Evolutionary conservation across 2,888 invertebrate species (phyloP).

Genomic region (Cheiracanthium punctorium): DNA sequence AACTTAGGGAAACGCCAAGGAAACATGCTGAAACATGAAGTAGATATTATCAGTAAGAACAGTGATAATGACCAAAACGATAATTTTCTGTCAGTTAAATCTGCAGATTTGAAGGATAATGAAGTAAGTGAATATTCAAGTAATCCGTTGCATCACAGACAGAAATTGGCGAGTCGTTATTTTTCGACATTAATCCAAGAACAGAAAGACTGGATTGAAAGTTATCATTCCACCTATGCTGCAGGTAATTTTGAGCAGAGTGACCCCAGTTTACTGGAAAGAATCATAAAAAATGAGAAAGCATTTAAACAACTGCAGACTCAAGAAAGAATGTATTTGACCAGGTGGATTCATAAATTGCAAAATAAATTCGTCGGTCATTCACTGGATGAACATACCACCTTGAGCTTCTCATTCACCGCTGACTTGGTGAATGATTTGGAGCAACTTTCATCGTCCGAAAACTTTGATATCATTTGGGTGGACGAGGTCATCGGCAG

Average conservation of each 20-base stretch:
- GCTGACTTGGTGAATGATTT: neutral
- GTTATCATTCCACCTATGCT: neutral
- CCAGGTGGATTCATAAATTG: neutral
- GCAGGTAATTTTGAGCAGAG: too few species aligned
- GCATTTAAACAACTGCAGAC: neutral
- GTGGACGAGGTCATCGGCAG: slow-evolving; percentile 28
- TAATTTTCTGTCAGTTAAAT: too few species aligned
- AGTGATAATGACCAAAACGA: too few species aligned
- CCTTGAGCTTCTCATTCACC: slow-evolving; percentile 17
- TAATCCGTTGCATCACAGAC: neutral
- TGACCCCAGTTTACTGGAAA: too few species aligned
- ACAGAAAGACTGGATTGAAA: neutral
- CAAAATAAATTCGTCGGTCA: neutral
- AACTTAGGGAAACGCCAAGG: too few species aligned
- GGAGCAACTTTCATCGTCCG: slow-evolving; percentile 8
- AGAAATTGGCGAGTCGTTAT: neutral
- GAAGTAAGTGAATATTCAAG: too few species aligned
- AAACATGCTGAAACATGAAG: too few species aligned
- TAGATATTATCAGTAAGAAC: too few species aligned
- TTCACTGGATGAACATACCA: neutral
- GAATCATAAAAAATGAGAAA: neutral
- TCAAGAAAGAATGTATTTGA: neutral
- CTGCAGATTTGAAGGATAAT: too few species aligned
- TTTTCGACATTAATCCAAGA: neutral
- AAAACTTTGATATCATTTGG: slow-evolving; percentile 23